phyloP scores from a whole-genome alignment of 2,888 invertebrate genomes.

The Eupithecia abbreviata region DNA sequence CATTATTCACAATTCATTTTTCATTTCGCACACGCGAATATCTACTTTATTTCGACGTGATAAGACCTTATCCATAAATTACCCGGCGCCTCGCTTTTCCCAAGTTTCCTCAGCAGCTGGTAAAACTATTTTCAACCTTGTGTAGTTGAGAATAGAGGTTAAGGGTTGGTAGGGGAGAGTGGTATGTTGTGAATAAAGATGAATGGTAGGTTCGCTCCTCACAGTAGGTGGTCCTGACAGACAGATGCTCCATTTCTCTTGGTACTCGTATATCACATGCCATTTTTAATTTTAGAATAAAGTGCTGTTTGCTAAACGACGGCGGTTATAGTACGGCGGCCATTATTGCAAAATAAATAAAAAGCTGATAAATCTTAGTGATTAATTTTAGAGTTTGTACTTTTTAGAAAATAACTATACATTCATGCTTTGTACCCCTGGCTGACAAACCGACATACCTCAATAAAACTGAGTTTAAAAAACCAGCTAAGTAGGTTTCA shows the following conservation, averaged over 20 bases:
- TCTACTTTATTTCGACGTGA: constrained; percentile 57
- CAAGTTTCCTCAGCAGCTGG: constrained; percentile 29
- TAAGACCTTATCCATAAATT: constrained; percentile 68
- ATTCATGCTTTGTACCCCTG: neutral
- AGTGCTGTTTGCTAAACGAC: constrained; percentile 38
- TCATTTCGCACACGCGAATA: constrained; percentile 57
- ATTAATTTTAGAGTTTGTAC: neutral
- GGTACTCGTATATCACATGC: constrained; percentile 55
- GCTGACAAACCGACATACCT: neutral
- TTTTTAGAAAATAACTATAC: neutral
- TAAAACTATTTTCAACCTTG: constrained; percentile 42
- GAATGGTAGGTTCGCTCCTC: constrained; percentile 70
- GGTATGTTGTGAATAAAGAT: constrained; percentile 71
- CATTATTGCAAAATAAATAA: neutral
- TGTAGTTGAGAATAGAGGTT: constrained; percentile 14
- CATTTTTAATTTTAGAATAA: constrained; percentile 74
- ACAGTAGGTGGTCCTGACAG: constrained; percentile 78
- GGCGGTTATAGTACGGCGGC: neutral
- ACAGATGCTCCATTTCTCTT: constrained; percentile 72
- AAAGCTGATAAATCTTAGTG: neutral
- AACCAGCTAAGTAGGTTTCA: neutral
- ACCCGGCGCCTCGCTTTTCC: constrained; percentile 57
- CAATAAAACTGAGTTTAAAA: neutral
- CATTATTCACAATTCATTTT: constrained; percentile 65
- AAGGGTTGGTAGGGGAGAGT: constrained; percentile 27